phyloP scores from a whole-genome alignment of 2,888 invertebrate species.

The Aphelenchoides bicaudatus region DNA sequence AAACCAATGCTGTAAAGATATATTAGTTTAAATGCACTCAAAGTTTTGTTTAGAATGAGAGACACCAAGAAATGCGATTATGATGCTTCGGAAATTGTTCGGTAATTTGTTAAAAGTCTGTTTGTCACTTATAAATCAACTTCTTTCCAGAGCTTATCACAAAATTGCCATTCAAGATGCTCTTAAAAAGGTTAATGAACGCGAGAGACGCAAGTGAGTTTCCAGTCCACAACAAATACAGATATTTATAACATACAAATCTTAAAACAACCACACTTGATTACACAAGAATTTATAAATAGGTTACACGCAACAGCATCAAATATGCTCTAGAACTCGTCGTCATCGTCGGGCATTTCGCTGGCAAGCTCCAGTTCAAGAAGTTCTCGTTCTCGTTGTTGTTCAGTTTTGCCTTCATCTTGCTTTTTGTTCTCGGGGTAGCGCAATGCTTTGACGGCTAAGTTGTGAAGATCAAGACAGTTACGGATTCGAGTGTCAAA shows the following conservation, averaged over 20 bases:
- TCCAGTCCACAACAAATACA: too few relatives aligned
- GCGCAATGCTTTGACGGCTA: slow-evolving; percentile 95
- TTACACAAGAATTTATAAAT: slow-evolving; percentile 15
- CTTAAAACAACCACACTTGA: too few relatives aligned
- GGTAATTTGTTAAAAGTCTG: too few relatives aligned
- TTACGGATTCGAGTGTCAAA: slow-evolving; percentile 77
- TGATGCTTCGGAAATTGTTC: slow-evolving; percentile 20
- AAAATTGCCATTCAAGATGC: slow-evolving; percentile 38
- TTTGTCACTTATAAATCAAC: too few relatives aligned
- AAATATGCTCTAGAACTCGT: slow-evolving; percentile 62
- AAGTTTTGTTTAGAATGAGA: too few relatives aligned
- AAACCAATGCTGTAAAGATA: slow-evolving; percentile 53
- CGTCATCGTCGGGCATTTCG: slow-evolving; percentile 98
- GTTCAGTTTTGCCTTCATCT: slow-evolving; percentile 73
- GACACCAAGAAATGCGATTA: slow-evolving; percentile 29
- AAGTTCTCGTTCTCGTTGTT: slow-evolving; percentile 55
- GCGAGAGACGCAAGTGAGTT: too few relatives aligned
- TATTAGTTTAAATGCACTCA: too few relatives aligned
- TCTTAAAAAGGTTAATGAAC: slow-evolving; percentile 12
- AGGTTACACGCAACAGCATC: not conserved
- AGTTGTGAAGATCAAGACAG: slow-evolving; percentile 94
- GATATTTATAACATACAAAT: too few relatives aligned
- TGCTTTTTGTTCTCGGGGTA: slow-evolving; percentile 98
- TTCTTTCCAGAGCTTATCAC: slow-evolving; percentile 34
- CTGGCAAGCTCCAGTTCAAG: slow-evolving; percentile 88